A percentile compares a stretch with the other conserved stretches of the same genome.
Conservation (phyloP, 2,888 invertebrate genomes). For the Taphrorychus bicolor region DNA sequence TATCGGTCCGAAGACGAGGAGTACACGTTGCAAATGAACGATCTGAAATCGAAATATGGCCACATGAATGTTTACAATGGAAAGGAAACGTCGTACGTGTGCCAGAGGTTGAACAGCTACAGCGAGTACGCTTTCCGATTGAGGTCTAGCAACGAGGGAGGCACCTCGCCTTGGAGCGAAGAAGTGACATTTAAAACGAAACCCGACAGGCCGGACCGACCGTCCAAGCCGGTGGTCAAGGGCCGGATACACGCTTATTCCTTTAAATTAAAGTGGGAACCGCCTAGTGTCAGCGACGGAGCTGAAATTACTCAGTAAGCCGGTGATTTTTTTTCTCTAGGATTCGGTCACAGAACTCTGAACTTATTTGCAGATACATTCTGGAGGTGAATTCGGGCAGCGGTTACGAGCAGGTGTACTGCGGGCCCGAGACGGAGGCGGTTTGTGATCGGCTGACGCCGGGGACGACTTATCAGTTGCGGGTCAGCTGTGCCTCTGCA, state of each 20-base stretch:
- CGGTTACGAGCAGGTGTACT: slow-evolving; percentile 78
- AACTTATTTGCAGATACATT: slow-evolving; percentile 60
- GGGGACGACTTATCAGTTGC: slow-evolving; percentile 76
- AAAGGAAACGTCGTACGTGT: slow-evolving; percentile 65
- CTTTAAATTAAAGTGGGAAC: slow-evolving; percentile 84
- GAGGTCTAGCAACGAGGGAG: slow-evolving; percentile 83
- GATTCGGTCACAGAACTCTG: neutral
- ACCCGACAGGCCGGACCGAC: slow-evolving; percentile 80
- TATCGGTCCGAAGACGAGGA: slow-evolving; percentile 78
- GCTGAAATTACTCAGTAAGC: slow-evolving; percentile 65
- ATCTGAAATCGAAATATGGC: slow-evolving; percentile 53
- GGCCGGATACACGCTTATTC: slow-evolving; percentile 83
- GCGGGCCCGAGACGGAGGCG: slow-evolving; percentile 78
- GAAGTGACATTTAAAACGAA: slow-evolving; percentile 78
- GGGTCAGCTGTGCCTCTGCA: slow-evolving; percentile 69
- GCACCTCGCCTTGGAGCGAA: slow-evolving; percentile 82
- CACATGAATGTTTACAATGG: slow-evolving; percentile 78
- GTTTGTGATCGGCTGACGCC: slow-evolving; percentile 83
- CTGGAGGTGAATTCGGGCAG: slow-evolving; percentile 75
- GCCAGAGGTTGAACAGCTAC: slow-evolving; percentile 73
- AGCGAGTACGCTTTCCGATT: slow-evolving; percentile 84
- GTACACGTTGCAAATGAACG: slow-evolving; percentile 83
- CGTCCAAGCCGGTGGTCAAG: slow-evolving; percentile 78
- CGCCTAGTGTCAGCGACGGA: slow-evolving; percentile 79
- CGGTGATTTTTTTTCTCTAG: neutral